Base-by-base conservation (phyloP, 2,797 vertebrate genomes). In the Eupleurogrammus muticus region DNA sequence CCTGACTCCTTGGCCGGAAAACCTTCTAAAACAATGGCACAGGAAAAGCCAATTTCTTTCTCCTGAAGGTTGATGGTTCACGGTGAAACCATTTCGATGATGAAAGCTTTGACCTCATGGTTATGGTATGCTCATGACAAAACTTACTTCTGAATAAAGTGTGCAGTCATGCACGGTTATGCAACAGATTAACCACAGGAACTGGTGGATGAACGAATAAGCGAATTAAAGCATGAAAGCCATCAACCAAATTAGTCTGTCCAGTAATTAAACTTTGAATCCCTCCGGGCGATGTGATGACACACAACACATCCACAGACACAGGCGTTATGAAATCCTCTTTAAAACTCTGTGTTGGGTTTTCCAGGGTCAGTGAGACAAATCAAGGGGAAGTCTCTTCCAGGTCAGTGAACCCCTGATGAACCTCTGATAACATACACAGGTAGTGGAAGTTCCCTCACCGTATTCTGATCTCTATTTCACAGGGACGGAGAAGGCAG, bases 401-500 rank as follows among this genome's bases (percentile, higher is more conserved):
- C 52, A 44, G 40, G 55, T 67, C 59, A 67, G 11, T 23, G 17
- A 69, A 58, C 28, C 46, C 36, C 66, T 64, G 73, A 62, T 68
- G 62, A 75, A 83, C 57, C 66, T 77, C 56, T 58, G 66, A 86
- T 65, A 75, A 82, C 78, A 63, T 71, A 48, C 75, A 75, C 75
- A 71, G 87, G 86, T 90, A 92, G 81, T 78, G 85, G 80, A 87
- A 79, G 70, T 77, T 81, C 83, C 77, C 63, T 72, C 60, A 82
- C 78, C 71, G 66, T 90, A 86, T 92, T 93, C 91, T 89, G 88
- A 93, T 90, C 90, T 91, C 70, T 52, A 63, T 84, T 89, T 86
- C 84, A 90, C 84, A 88, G 93, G 90, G 88, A 95, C 81, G 92
- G 87, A 91, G 89, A 93, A 93, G 90, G 90, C 83, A 88, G 73